These are phyloP conservation scores for Salpingus planirostris DNA, from an alignment of 2,888 invertebrate species.

Conservation along the genomic window DNA sequence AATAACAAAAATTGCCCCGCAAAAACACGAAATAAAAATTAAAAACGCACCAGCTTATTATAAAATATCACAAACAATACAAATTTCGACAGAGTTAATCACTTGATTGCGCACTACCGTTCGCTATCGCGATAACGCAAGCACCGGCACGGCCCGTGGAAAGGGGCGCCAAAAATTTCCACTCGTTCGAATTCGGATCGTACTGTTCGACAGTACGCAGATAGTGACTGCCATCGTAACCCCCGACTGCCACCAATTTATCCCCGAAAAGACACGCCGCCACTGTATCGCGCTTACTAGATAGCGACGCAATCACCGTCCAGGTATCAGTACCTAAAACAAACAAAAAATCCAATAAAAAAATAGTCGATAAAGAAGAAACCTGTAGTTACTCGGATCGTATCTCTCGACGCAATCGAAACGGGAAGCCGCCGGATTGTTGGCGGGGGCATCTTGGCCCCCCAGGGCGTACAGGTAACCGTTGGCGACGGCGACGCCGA, in stretches of 20 bases:
- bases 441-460: conserved; percentile 89
- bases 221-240: conserved; percentile 86
- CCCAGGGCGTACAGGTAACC: conserved; percentile 88
- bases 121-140: conserved; percentile 57
- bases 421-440: conserved; percentile 70
- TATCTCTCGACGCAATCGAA: conserved; percentile 88
- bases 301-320: conserved; percentile 76
- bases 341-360: conserved; percentile 3
- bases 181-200: conserved; percentile 73
- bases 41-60: not conserved
- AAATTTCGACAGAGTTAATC: conserved; percentile 14
- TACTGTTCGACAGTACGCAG: conserved; percentile 82
- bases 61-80: conserved; percentile 1
- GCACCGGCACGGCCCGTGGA: conserved; percentile 82
- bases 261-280: conserved; percentile 82
- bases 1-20: too few species aligned
- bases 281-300: conserved; percentile 78
- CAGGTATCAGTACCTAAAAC: conserved; percentile 70
- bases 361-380: not conserved
- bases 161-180: conserved; percentile 69
- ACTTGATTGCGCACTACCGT: not conserved
- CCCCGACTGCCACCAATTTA: conserved; percentile 74
- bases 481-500: conserved; percentile 80
- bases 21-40: not conserved
- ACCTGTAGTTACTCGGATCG: conserved; percentile 45